A percentile compares a stretch with the other conserved stretches of the same genome.
Conservation (phyloP, 2,888 invertebrate genomes). For the Melinaea marsaeus region DNA sequence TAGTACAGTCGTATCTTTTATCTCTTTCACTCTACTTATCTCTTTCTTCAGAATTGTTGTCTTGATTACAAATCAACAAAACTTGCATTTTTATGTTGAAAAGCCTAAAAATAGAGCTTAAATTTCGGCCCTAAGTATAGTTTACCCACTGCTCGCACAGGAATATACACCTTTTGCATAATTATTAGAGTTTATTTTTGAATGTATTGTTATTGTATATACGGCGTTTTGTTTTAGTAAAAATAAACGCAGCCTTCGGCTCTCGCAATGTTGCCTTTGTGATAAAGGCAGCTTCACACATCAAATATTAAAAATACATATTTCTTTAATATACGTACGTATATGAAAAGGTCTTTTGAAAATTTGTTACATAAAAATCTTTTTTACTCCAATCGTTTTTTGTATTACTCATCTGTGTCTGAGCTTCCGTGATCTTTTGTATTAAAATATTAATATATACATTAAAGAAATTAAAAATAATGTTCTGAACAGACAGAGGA, state of each 20-base stretch:
- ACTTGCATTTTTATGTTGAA: conserved; percentile 17
- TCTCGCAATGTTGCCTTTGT: conserved; percentile 42
- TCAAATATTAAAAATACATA: background rate
- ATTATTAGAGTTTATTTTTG: conserved; percentile 9
- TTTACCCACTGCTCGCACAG: background rate
- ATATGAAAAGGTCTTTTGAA: background rate
- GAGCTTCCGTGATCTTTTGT: too few species aligned
- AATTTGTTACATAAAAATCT: too few species aligned
- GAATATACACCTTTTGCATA: conserved; percentile 4
- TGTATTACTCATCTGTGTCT: too few species aligned
- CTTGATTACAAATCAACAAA: background rate
- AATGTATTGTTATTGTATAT: background rate
- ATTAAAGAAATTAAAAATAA: too few species aligned
- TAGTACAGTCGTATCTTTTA: too few species aligned
- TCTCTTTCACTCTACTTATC: too few species aligned
- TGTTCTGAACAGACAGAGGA: too few species aligned
- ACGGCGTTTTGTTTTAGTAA: conserved; percentile 27
- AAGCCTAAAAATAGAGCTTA: conserved; percentile 24
- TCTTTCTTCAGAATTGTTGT: background rate
- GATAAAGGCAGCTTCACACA: conserved; percentile 37
- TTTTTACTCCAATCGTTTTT: too few species aligned
- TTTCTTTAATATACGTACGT: background rate
- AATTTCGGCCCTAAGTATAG: conserved; percentile 22
- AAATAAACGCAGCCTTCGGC: conserved; percentile 44
- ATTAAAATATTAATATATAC: too few species aligned